Evolutionary conservation across 2,888 invertebrate species (phyloP).

Genomic region (Orchestes rusci): DNA sequence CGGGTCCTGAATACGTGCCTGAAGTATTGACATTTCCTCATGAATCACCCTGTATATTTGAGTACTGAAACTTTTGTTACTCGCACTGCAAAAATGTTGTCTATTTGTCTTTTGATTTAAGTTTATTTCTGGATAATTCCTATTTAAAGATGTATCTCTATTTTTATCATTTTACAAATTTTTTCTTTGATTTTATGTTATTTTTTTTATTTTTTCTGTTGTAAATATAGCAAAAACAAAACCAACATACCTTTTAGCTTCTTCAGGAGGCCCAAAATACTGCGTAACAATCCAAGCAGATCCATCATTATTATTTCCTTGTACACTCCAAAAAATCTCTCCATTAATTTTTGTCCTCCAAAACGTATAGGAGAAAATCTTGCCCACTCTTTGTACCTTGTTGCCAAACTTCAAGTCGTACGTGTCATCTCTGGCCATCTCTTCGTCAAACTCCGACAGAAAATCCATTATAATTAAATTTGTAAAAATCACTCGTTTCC

Average conservation of each 20-base stretch:
- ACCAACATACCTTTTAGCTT: conserved; percentile 30
- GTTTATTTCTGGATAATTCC: too few species aligned
- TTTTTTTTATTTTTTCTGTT: too few species aligned
- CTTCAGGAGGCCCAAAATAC: conserved; percentile 37
- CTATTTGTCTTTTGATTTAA: too few species aligned
- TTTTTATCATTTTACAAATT: too few species aligned
- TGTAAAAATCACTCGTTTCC: conserved; percentile 15
- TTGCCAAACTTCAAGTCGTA: conserved; percentile 37
- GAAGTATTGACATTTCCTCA: too few species aligned
- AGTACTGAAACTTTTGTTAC: too few species aligned
- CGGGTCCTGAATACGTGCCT: too few species aligned
- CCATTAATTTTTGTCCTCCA: conserved; percentile 40
- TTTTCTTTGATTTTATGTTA: too few species aligned
- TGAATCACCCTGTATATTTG: too few species aligned
- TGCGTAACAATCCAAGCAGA: conserved; percentile 39
- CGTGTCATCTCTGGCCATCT: conserved; percentile 31
- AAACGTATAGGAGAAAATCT: conserved; percentile 41
- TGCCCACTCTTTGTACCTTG: conserved; percentile 36
- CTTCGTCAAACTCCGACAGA: conserved; percentile 31
- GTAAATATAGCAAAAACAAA: too few species aligned
- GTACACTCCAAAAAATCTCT: conserved; percentile 42
- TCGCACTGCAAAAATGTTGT: too few species aligned
- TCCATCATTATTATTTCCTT: conserved; percentile 38
- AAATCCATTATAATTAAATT: conserved; percentile 28
- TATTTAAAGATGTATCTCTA: too few species aligned